phyloP scores from a whole-genome alignment of 2,797 vertebrate genomes.

The Parauchenoglanis ngamensis region DNA sequence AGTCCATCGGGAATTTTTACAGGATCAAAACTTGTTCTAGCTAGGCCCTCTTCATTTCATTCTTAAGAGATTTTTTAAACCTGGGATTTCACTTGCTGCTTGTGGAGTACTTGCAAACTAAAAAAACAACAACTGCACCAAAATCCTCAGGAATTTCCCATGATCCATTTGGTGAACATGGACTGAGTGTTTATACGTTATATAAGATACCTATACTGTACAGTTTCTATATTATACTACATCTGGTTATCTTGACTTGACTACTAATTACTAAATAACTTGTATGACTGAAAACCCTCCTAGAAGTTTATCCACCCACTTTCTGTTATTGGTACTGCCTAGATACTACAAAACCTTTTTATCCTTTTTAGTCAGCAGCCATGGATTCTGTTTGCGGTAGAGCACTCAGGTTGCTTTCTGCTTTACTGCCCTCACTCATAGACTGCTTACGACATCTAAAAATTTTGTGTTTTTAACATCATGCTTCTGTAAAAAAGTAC shows the following conservation, averaged over 20 bases:
- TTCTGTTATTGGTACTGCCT: background rate
- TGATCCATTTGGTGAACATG: background rate
- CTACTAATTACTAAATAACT: background rate
- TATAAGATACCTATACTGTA: background rate
- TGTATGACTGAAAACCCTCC: background rate
- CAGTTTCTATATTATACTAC: background rate
- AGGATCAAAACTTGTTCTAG: background rate
- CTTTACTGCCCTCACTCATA: background rate
- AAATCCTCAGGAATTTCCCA: background rate
- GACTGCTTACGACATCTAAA: background rate
- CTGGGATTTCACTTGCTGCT: background rate
- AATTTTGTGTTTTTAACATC: conserved; percentile 1
- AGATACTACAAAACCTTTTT: background rate
- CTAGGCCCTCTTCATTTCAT: background rate
- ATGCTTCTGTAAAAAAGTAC: conserved; percentile 2
- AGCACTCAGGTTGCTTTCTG: background rate
- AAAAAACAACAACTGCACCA: background rate
- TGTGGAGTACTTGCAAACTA: background rate
- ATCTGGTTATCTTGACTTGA: background rate
- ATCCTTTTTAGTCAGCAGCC: background rate
- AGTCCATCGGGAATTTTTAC: background rate
- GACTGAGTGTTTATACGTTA: background rate
- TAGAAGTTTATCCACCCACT: background rate
- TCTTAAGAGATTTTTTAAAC: background rate
- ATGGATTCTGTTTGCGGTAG: background rate